A percentile compares a stretch with the other conserved stretches of the same genome.
These are phyloP conservation scores for Cetoscarus ocellatus DNA, from an alignment of 2,797 vertebrate species.

Conservation along the genomic window DNA sequence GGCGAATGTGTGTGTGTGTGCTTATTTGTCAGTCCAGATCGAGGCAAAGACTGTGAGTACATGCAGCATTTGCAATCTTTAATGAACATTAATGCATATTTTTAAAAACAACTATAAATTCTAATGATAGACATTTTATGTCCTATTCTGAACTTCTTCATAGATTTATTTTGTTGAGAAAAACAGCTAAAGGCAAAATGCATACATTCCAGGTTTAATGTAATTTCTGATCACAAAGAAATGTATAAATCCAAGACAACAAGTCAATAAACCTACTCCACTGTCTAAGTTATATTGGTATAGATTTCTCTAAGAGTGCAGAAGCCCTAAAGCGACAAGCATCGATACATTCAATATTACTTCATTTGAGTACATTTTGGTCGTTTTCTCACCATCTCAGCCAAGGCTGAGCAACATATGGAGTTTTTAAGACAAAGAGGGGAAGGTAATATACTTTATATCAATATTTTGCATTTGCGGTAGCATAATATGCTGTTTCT, in stretches of 20 bases:
- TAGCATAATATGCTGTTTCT: too few relatives aligned
- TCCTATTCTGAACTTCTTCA: constrained; percentile 5
- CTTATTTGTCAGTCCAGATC: constrained; percentile 21
- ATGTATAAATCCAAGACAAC: neutral
- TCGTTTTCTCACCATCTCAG: too few relatives aligned
- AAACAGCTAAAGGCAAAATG: constrained; percentile 31
- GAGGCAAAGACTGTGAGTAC: constrained; percentile 42
- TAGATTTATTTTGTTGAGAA: neutral
- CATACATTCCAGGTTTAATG: constrained; percentile 4
- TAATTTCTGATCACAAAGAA: neutral
- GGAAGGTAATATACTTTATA: too few relatives aligned
- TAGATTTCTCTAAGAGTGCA: too few relatives aligned
- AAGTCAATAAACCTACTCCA: neutral
- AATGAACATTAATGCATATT: constrained; percentile 32
- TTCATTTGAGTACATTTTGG: too few relatives aligned
- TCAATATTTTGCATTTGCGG: too few relatives aligned
- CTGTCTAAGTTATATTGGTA: too few relatives aligned
- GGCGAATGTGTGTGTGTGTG: constrained; percentile 31
- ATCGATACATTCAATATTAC: too few relatives aligned
- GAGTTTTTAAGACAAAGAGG: too few relatives aligned
- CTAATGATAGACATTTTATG: constrained; percentile 18
- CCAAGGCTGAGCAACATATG: too few relatives aligned
- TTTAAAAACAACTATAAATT: constrained; percentile 11
- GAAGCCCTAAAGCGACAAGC: too few relatives aligned
- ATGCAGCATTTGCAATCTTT: constrained; percentile 30